These are phyloP conservation scores for Zaprionus tsacasi DNA, from an alignment of 1,140 invertebrate species.

Conservation along the genomic window DNA sequence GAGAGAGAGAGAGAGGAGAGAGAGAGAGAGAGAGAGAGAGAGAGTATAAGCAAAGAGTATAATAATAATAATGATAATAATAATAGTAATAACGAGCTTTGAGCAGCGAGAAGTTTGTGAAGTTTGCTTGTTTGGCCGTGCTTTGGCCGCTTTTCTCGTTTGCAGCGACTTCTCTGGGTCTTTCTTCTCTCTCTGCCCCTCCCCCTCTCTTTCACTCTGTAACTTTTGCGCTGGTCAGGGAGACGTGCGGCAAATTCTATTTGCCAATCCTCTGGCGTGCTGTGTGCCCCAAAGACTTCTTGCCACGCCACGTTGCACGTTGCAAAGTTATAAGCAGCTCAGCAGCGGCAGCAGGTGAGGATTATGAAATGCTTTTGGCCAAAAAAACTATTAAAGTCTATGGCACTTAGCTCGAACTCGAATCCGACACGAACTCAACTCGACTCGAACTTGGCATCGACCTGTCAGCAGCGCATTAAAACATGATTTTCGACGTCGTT, in stretches of 20 bases:
- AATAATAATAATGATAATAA: constrained; percentile 58
- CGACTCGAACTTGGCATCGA: constrained; percentile 8
- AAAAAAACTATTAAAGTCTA: constrained; percentile 70
- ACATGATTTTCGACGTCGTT: constrained; percentile 24
- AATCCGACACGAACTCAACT: neutral
- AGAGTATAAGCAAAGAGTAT: constrained; percentile 16
- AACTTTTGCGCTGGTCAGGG: constrained; percentile 62
- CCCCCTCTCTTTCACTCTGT: constrained; percentile 31
- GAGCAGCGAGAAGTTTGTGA: constrained; percentile 48
- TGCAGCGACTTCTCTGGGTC: constrained; percentile 44
- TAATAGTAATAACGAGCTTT: constrained; percentile 69
- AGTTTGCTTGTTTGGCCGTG: constrained; percentile 64
- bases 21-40: too few species aligned
- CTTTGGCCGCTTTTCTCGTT: constrained; percentile 12
- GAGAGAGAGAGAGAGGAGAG: too few species aligned
- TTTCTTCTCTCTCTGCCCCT: neutral
- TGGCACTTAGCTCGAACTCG: neutral
- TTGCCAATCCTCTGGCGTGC: constrained; percentile 30
- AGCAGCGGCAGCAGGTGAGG: constrained; percentile 53
- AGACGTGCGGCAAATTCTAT: constrained; percentile 61
- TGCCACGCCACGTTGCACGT: constrained; percentile 21
- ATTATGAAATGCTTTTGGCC: constrained; percentile 70
- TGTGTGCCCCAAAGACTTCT: constrained; percentile 4
- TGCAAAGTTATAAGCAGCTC: constrained; percentile 76
- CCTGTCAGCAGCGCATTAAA: constrained; percentile 39